Conservation (phyloP, 23 tunicate species). For the Diplosoma virens region DNA sequence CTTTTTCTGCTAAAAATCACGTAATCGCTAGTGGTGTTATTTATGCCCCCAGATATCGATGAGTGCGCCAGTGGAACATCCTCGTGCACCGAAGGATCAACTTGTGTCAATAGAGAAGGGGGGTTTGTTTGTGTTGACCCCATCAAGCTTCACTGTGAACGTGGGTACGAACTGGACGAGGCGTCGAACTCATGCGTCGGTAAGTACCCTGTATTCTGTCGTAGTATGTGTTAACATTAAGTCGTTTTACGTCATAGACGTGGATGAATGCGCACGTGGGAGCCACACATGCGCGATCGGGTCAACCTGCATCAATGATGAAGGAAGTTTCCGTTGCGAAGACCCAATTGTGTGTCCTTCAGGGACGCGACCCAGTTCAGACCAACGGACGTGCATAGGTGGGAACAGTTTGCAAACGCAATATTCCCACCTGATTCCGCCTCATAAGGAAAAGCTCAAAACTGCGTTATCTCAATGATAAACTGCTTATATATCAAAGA, state of each 20-base stretch:
- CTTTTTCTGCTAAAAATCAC: not conserved
- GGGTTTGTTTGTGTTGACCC: constrained; percentile 62
- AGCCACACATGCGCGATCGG: constrained; percentile 68
- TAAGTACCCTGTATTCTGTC: not conserved
- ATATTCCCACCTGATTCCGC: too few species aligned
- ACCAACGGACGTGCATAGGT: constrained; percentile 64
- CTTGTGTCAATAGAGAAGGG: constrained; percentile 82
- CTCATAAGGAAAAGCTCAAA: too few species aligned
- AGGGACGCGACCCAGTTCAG: constrained; percentile 48
- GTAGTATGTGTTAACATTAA: not conserved
- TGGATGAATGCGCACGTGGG: constrained; percentile 71
- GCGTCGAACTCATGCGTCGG: constrained; percentile 29
- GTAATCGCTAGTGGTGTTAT: not conserved
- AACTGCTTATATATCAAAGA: too few species aligned
- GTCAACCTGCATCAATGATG: constrained; percentile 81
- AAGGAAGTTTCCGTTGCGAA: constrained; percentile 75
- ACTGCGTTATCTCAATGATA: too few species aligned
- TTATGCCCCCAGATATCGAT: constrained; percentile 60
- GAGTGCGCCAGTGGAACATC: constrained; percentile 53
- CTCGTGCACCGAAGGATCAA: constrained; percentile 38
- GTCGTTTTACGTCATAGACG: constrained; percentile 37
- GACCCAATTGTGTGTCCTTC: constrained; percentile 61
- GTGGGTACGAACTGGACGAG: constrained; percentile 50
- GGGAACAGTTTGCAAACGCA: too few species aligned
- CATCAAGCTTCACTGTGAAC: constrained; percentile 38